Evolutionary conservation across 2,888 invertebrate species (phyloP), one percentile per base, ranked within the genome.

Genomic region (Schizotus pectinicornis): DNA sequence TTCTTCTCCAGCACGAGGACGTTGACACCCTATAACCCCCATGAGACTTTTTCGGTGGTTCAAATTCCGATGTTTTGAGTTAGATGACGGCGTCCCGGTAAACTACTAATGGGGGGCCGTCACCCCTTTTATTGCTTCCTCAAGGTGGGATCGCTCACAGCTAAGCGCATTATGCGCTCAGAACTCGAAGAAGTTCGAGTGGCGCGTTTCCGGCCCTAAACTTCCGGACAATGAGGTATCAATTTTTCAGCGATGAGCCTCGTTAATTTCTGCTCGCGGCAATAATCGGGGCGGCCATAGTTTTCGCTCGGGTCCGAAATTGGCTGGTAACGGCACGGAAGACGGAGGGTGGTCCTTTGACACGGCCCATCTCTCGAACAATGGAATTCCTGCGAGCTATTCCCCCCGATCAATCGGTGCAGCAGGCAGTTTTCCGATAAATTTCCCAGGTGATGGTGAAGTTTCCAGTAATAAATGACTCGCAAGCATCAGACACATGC

Each of bases 381-480:
- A 48, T 37, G 38, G 38, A 36, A 49, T 49, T 39, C 31, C 39
- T 35, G 13, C 37, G 33, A 52, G 31, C 45, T 34, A 56, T 58
- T 57, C 46, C 41, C 43, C 48, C 57, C 56, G 54, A 57, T 37
- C 52, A 13, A 30, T 53, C 33, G 42, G 22, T 22, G 61, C 42
- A 42, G 33, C 46, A 61, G 66, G 61, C 63, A 61, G 60, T 62
- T 66, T 65, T 50, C 64, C 62, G 51, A 65, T 68, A 64, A 67
- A 60, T 63, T 64, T 63, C 63, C 62, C 68, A 68, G 67, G 67
- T 67, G 71, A 61, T 60, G 43, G 57, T 60, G 66, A 67, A 64
- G 57, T 63, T 62, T 52, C 46, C 61, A n/a, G n/a, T n/a, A 64
- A 69, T 67, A 70, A 70, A 70, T 68, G 66, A 67, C 68, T 22